A percentile compares a stretch with the other conserved stretches of the same genome.
Conservation (phyloP, 2,888 invertebrate species). For the Zaprionus bogoriensis region DNA sequence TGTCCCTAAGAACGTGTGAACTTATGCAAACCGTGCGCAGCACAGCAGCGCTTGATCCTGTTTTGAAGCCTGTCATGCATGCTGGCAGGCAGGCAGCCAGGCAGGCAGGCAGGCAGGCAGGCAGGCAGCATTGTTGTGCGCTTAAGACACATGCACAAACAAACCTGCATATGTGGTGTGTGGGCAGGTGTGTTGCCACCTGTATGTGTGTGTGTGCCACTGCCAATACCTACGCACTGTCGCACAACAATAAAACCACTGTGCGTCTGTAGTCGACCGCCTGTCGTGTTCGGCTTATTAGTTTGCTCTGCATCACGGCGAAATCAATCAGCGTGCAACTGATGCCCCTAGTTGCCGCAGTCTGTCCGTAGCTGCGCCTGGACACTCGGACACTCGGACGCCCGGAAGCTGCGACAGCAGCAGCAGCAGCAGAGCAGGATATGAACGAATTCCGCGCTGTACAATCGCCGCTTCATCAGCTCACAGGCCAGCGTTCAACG, state of each 20-base stretch:
- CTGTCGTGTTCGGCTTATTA: no score
- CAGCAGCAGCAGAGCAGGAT: no score
- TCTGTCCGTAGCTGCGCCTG: conserved; percentile 35
- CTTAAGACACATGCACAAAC: conserved; percentile 44
- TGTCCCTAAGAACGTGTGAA: conserved; percentile 46
- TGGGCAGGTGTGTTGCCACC: not conserved
- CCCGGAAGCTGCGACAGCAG: conserved; percentile 56
- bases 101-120: no score
- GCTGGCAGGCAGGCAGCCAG: no score
- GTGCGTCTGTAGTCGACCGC: conserved; percentile 17
- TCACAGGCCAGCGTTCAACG: not conserved
- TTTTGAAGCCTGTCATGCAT: conserved; percentile 60
- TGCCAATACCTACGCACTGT: conserved; percentile 66
- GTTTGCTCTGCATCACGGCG: conserved; percentile 64
- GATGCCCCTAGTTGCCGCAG: conserved; percentile 31
- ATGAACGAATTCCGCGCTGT: conserved; percentile 60
- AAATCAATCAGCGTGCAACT: conserved; percentile 64
- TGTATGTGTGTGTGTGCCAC: conserved; percentile 18
- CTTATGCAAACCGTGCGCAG: conserved; percentile 36
- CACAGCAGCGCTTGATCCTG: conserved; percentile 53
- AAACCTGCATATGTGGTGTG: not conserved
- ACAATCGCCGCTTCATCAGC: no score
- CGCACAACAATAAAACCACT: conserved; percentile 59
- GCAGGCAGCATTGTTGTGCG: conserved; percentile 62
- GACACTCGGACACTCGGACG: conserved; percentile 9